Evolutionary conservation across 2,113 vertebrate species (phyloP).

Genomic region (Chroicocephalus ridibundus): DNA sequence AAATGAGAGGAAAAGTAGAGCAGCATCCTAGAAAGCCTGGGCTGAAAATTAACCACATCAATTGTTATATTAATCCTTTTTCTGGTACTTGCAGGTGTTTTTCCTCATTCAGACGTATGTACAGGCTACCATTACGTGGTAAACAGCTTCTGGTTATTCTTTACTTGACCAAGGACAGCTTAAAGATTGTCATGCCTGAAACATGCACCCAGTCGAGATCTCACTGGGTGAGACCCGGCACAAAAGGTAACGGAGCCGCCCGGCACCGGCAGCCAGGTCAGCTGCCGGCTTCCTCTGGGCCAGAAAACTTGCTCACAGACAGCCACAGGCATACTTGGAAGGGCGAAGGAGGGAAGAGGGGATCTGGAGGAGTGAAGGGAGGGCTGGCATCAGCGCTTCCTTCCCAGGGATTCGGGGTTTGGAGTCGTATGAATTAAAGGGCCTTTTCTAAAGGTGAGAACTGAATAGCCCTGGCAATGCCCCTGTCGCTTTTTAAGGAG

Average conservation of each 20-base stretch:
- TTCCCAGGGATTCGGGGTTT: neutral
- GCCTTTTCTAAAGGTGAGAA: neutral
- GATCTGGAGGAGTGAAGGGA: neutral
- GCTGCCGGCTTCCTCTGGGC: neutral
- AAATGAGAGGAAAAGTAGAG: neutral
- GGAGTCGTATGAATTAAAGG: neutral
- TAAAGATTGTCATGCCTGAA: neutral
- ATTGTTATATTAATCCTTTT: neutral
- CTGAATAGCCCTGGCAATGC: neutral
- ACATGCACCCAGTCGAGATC: neutral
- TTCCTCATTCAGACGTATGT: neutral
- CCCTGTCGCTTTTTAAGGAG: neutral
- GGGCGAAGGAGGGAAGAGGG: neutral
- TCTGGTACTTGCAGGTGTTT: neutral
- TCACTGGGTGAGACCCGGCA: neutral
- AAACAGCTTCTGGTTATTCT: neutral
- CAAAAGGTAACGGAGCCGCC: neutral
- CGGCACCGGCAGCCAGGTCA: neutral
- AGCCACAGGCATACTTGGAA: neutral
- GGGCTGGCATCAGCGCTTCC: neutral
- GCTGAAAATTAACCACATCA: neutral
- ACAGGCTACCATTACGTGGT: neutral
- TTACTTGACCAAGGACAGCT: neutral
- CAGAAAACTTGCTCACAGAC: neutral
- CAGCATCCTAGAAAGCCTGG: neutral